Evolutionary conservation across 2,797 vertebrate species (phyloP).

Genomic region (Phrynocephalus guinanensis): DNA sequence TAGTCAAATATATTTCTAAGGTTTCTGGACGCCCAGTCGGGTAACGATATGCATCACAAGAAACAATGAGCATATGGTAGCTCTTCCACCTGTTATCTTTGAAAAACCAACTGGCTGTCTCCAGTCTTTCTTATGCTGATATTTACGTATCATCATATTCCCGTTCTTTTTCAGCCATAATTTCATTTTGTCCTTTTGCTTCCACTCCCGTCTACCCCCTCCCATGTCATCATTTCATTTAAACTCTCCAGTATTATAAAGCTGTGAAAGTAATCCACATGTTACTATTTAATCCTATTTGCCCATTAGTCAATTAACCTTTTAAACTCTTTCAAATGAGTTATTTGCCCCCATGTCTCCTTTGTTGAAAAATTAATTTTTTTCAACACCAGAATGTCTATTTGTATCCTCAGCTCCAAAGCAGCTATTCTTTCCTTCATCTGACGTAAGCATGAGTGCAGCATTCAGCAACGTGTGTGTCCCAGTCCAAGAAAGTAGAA

Average conservation of each 20-base stretch:
- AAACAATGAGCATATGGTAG: neutral
- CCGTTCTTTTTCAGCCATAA: conserved; percentile 39
- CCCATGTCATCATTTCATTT: conserved; percentile 15
- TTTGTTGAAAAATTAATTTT: conserved; percentile 36
- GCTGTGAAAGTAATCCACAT: conserved; percentile 21
- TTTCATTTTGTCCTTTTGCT: conserved; percentile 46
- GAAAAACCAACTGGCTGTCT: neutral
- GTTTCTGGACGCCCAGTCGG: neutral
- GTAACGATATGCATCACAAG: neutral
- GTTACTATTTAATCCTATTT: conserved; percentile 42
- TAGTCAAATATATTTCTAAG: neutral
- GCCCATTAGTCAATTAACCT: conserved; percentile 9
- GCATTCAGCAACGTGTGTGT: neutral
- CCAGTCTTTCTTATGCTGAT: conserved; percentile 51
- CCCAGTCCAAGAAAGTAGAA: neutral
- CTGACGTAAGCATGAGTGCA: conserved; percentile 7
- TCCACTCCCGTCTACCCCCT: neutral
- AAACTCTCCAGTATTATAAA: conserved; percentile 6
- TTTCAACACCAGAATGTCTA: neutral
- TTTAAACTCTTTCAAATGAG: conserved; percentile 32
- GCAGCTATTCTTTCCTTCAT: neutral
- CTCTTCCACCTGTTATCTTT: neutral
- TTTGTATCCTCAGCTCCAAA: neutral
- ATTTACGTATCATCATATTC: conserved; percentile 40
- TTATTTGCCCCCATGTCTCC: conserved; percentile 29